A percentile compares a stretch with the other conserved stretches of the same genome.
Evolutionary conservation across 2,797 vertebrate species (phyloP).

Genomic region (Menidia menidia): DNA sequence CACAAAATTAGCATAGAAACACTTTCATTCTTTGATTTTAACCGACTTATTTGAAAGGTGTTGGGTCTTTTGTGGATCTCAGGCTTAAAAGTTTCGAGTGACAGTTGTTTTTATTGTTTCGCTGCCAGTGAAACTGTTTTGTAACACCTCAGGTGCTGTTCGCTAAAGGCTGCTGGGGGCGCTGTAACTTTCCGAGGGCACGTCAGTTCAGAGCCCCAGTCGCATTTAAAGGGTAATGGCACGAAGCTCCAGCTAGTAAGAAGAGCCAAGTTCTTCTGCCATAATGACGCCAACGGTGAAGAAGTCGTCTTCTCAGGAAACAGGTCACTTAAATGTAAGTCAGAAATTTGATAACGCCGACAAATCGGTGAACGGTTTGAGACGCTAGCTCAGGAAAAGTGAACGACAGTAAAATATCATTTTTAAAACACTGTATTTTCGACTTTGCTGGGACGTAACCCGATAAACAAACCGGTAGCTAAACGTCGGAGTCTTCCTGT

Average conservation of each 20-base stretch:
- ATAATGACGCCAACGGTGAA: slow-evolving; percentile 44
- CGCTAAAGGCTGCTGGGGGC: slow-evolving; percentile 32
- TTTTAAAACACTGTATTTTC: neutral
- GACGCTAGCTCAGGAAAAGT: neutral
- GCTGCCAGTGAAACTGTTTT: slow-evolving; percentile 2
- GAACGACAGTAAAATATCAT: neutral
- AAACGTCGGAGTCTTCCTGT: neutral
- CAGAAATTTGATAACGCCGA: neutral
- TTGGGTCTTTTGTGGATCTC: too few relatives aligned
- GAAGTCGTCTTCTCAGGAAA: slow-evolving; percentile 2
- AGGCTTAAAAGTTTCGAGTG: too few relatives aligned
- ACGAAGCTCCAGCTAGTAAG: accelerated
- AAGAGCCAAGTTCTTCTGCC: accelerated
- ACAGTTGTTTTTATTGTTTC: too few relatives aligned
- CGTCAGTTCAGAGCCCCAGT: neutral
- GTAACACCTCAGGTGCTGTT: neutral
- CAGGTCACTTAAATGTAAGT: slow-evolving; percentile 22
- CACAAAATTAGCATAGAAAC: too few relatives aligned
- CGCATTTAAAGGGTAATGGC: slow-evolving; percentile 4
- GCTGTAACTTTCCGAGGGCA: neutral
- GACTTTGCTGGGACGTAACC: neutral
- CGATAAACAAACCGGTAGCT: too few relatives aligned
- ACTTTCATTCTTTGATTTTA: too few relatives aligned
- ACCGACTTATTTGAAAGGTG: too few relatives aligned
- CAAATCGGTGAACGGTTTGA: neutral